Base-by-base conservation (phyloP, 2,797 vertebrate genomes). In the Paedocypris micromegethes region DNA sequence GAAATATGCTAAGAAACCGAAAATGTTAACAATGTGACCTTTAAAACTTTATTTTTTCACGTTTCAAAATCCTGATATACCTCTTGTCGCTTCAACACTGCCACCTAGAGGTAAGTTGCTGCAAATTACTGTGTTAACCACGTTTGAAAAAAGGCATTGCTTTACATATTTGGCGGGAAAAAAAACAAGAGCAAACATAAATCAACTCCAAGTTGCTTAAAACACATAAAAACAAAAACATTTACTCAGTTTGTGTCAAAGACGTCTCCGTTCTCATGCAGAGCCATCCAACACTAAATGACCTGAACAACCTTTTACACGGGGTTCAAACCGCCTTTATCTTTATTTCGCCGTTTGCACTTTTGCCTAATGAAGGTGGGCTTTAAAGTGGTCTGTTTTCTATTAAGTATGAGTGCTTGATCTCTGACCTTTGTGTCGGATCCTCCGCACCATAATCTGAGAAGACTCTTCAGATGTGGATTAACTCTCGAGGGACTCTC, bases 31-130 rank as follows among this genome's bases (percentile, higher is more conserved):
- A 23, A 23, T 23, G 23, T 23, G 23, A 23, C 23, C 23, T 23
- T 23, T 23, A 23, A 23, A 23, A 23, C 23, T 23, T 23, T 1
- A 23, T 23, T 23, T 23, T 23, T 23, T 23, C 23, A 23, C 23
- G 1, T 23, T 23, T 23, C 23, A 23, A 23, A 1, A 23, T 1
- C 23, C 23, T 23, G 23, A 23, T 23, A 23, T 23, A 23, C 23
- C 23, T 23, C 23, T 23, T 23, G 23, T 23, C 85, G 84, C 80
- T 73, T 79, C 86, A 88, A 88, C 80, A 88, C 80, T 85, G 86
- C 88, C 89, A 85, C 84, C 90, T 67, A 86, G 72, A 83, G 89
- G 43, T 4, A 43, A 72, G 77, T 77, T 68, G 62, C 75, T 69
- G 41, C 62, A 47, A 23, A 37, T 72, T 40, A 54, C 39, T 73